Evolutionary conservation across 2,888 invertebrate genomes (phyloP).

Genomic region (Smittia aterrima): DNA sequence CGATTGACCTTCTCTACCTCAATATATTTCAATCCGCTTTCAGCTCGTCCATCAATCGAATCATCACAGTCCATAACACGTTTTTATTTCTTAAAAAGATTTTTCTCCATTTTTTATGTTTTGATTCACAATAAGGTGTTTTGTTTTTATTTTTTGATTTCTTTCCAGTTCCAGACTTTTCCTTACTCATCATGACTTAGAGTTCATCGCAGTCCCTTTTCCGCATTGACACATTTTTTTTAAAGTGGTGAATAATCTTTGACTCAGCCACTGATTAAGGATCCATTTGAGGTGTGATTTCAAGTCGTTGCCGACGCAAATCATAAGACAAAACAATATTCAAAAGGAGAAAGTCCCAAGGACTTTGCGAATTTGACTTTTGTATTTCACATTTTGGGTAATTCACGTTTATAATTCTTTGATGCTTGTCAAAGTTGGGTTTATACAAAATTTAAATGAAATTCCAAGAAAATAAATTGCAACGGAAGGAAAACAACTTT

Average conservation of each 20-base stretch:
- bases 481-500: too few species aligned
- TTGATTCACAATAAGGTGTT: slow-evolving; percentile 35
- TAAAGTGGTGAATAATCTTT: not conserved
- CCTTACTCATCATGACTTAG: too few species aligned
- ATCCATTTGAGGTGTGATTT: not conserved
- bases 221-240: not conserved
- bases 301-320: too few species aligned
- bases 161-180: not conserved
- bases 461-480: not conserved
- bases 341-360: too few species aligned
- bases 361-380: too few species aligned
- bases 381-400: not conserved
- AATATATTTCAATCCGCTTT: not conserved
- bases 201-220: too few species aligned
- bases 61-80: slow-evolving; percentile 40
- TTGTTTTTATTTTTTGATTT: too few species aligned
- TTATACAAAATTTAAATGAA: too few species aligned
- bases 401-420: not conserved
- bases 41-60: slow-evolving; percentile 3
- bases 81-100: slow-evolving; percentile 36
- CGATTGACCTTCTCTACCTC: too few species aligned
- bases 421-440: not conserved
- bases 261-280: not conserved
- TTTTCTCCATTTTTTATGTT: slow-evolving; percentile 34
- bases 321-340: too few species aligned